These are phyloP conservation scores for Miniopterus natalensis DNA, from an alignment of 2,113 vertebrate species.

Conservation along the genomic window DNA sequence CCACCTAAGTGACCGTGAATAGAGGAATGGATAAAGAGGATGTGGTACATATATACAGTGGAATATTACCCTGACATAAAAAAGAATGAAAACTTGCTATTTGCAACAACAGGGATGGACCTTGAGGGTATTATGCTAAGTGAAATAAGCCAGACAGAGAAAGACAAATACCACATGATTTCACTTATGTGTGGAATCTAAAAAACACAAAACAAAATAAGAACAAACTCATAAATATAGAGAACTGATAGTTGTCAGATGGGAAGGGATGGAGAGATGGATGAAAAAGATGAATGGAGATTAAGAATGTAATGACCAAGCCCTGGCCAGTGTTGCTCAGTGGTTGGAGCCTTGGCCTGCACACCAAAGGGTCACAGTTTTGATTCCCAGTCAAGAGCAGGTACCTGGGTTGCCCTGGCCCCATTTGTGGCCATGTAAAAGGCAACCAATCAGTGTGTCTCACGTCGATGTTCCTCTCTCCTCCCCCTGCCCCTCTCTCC, in stretches of 20 bases:
- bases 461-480: not conserved
- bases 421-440: not conserved
- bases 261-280: not conserved
- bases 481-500: too few species aligned
- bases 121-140: not conserved
- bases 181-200: not conserved
- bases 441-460: not conserved
- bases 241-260: not conserved
- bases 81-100: not conserved
- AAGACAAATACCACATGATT: not conserved
- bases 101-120: not conserved
- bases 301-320: not conserved
- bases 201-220: not conserved
- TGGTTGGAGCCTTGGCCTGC: too few species aligned
- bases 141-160: not conserved
- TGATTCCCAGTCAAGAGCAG: too few species aligned
- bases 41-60: not conserved
- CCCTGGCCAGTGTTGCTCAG: too few species aligned
- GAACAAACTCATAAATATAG: not conserved
- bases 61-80: not conserved
- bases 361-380: not conserved
- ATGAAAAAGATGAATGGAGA: not conserved
- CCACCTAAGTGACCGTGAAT: not conserved
- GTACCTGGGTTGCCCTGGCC: too few species aligned
- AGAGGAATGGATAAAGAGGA: not conserved